Conservation (phyloP, 2,113 vertebrate species). For the Platichthys flesus region DNA sequence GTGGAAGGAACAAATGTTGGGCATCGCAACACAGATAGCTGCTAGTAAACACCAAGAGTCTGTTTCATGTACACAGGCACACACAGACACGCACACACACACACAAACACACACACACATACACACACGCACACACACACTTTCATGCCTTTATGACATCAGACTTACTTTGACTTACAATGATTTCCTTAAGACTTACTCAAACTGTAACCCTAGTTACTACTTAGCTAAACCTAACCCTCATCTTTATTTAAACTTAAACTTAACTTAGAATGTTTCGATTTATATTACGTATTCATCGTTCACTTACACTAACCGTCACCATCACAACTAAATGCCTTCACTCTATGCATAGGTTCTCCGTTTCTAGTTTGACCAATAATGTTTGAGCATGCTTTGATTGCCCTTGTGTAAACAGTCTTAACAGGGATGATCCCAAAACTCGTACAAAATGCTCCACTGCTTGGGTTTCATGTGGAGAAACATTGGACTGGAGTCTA, state of each 20-base stretch:
- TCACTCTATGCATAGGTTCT: not conserved
- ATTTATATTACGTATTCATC: too few relatives aligned
- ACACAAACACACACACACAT: not conserved
- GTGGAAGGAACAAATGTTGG: slow-evolving; percentile 58
- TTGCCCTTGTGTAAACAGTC: too few relatives aligned
- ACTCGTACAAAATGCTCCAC: too few relatives aligned
- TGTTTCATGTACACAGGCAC: slow-evolving; percentile 10
- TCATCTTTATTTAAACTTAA: too few relatives aligned
- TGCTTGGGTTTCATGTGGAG: too few relatives aligned
- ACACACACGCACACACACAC: not conserved
- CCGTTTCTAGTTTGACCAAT: not conserved
- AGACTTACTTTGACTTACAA: not conserved
- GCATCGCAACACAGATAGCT: slow-evolving; percentile 41
- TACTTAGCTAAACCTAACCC: too few relatives aligned
- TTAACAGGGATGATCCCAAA: too few relatives aligned
- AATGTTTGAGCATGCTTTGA: not conserved
- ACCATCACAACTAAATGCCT: not conserved
- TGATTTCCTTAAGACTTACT: not conserved
- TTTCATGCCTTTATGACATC: not conserved
- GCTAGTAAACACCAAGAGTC: slow-evolving; percentile 47
- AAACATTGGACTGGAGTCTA: too few relatives aligned
- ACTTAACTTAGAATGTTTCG: too few relatives aligned
- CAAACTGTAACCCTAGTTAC: not conserved
- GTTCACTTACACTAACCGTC: not conserved
- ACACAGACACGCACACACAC: not conserved